Conservation (phyloP, 2,888 invertebrate species). For the Antheraea assamensis region DNA sequence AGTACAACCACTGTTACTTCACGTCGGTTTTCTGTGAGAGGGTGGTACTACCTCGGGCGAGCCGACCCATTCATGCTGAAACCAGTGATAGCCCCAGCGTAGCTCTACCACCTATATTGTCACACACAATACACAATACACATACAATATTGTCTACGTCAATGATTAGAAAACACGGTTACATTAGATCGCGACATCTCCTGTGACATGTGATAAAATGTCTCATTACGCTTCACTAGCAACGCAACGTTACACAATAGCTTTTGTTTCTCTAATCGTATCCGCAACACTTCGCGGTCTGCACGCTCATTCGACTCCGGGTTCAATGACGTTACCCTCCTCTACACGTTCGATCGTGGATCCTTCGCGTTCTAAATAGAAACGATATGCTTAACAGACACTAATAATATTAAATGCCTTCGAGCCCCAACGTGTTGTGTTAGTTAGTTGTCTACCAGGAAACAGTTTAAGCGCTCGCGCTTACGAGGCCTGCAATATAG, state of each 20-base stretch:
- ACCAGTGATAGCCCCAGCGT: too few relatives aligned
- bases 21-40: too few relatives aligned
- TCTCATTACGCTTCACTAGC: conserved; percentile 60
- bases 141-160: too few relatives aligned
- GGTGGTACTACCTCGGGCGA: too few relatives aligned
- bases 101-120: too few relatives aligned
- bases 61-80: too few relatives aligned
- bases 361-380: conserved; percentile 1
- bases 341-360: conserved; percentile 4
- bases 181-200: conserved; percentile 39
- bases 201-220: conserved; percentile 63
- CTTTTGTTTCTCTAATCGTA: conserved; percentile 53
- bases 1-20: too few relatives aligned
- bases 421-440: conserved; percentile 55
- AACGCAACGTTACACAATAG: conserved; percentile 59
- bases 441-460: conserved; percentile 50
- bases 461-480: conserved; percentile 35
- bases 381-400: conserved; percentile 44
- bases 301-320: conserved; percentile 20
- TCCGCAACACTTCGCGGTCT: conserved; percentile 31
- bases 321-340: background rate
- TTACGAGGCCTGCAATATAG: conserved; percentile 20
- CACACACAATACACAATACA: too few relatives aligned
- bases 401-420: conserved; percentile 47
- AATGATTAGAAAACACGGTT: conserved; percentile 17